Percentiles rank a stretch among this genome's conserved stretches.
Evolutionary conservation across 1,140 invertebrate species (phyloP).

Genomic region (Aphaenogaster ashmeadi): DNA sequence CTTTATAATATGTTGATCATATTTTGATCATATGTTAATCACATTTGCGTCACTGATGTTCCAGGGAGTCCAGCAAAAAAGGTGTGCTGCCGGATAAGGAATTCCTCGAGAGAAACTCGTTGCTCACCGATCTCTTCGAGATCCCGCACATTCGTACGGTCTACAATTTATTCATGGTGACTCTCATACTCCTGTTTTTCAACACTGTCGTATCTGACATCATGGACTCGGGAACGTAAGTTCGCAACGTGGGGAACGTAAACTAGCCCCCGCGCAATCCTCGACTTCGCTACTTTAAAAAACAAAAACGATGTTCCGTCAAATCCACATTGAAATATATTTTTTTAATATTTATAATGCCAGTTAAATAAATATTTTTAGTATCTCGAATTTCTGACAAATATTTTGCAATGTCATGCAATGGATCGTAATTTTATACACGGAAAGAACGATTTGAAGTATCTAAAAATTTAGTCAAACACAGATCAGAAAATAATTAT

Average conservation of each 20-base stretch:
- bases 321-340: neutral
- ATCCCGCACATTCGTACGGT: constrained; percentile 94
- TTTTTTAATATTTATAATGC: neutral
- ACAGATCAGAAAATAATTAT: no score
- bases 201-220: constrained; percentile 92
- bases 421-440: neutral
- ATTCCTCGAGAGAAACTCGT: constrained; percentile 91
- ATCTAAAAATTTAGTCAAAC: no score
- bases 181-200: constrained; percentile 92
- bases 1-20: neutral
- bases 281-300: neutral
- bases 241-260: neutral
- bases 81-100: constrained; percentile 88
- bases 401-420: neutral
- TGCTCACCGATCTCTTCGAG: constrained; percentile 93
- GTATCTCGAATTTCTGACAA: neutral
- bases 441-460: no score
- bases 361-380: neutral
- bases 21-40: neutral
- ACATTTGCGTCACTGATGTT: neutral
- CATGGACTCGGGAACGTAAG: constrained; percentile 92
- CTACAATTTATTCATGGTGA: constrained; percentile 94
- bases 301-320: neutral
- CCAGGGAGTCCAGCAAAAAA: constrained; percentile 69
- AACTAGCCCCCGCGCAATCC: neutral